Conservation (phyloP, 2,888 invertebrate species). For the Ormyrus thymus region DNA sequence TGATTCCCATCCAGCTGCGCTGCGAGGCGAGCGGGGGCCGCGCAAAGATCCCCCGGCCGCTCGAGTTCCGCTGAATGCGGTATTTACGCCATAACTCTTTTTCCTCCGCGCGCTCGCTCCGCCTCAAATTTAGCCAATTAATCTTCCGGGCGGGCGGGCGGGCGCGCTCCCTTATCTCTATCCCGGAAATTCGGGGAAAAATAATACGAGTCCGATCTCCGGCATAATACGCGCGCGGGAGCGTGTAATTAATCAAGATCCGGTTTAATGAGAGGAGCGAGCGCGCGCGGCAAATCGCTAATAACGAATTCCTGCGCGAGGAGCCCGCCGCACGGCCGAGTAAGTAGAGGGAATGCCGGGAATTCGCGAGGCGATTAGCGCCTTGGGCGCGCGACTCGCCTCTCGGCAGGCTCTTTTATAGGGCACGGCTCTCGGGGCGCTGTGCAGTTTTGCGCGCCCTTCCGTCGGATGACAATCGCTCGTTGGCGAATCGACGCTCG, state of each 20-base stretch:
- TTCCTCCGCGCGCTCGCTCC: neutral
- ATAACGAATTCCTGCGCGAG: conserved; percentile 51
- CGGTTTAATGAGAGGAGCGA: conserved; percentile 39
- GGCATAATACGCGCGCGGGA: neutral
- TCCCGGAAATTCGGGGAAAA: neutral
- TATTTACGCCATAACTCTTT: conserved; percentile 41
- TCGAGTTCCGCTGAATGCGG: neutral
- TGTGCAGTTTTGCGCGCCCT: neutral
- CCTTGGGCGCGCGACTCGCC: neutral
- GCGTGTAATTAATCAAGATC: conserved; percentile 50
- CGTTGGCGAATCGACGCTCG: neutral
- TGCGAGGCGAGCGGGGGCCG: no score
- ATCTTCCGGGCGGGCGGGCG: conserved; percentile 14
- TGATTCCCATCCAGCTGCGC: no score
- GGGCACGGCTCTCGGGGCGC: no score
- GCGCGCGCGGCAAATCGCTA: conserved; percentile 30
- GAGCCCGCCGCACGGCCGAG: neutral
- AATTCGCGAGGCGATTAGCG: conserved; percentile 40
- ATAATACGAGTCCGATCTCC: no score
- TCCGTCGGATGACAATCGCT: no score
- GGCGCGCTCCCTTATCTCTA: conserved; percentile 7
- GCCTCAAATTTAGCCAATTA: conserved; percentile 35
- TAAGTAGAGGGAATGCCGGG: conserved; percentile 28
- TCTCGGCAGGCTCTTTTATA: no score
- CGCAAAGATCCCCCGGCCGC: no score